These are phyloP conservation scores for Diachrysia chrysitis DNA, from an alignment of 2,888 invertebrate species.

Conservation along the genomic window DNA sequence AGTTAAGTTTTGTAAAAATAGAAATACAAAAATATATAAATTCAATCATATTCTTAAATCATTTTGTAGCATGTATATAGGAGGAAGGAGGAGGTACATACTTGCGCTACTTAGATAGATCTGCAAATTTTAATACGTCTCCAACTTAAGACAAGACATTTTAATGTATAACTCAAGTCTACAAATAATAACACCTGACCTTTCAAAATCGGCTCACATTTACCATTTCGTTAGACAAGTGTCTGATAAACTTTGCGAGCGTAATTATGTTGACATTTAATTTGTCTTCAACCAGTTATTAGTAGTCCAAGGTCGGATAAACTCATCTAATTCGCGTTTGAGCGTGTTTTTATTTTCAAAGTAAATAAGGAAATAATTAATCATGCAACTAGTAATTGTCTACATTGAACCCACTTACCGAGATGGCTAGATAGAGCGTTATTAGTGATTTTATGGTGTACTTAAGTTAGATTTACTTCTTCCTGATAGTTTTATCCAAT, in stretches of 20 bases:
- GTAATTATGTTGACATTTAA: slow-evolving; percentile 50
- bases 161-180: neutral
- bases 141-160: neutral
- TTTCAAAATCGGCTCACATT: slow-evolving; percentile 10
- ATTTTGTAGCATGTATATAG: neutral
- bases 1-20: too few relatives aligned
- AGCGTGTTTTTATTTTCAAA: slow-evolving; percentile 56
- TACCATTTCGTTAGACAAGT: slow-evolving; percentile 22
- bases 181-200: slow-evolving; percentile 8
- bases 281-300: slow-evolving; percentile 57
- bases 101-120: neutral
- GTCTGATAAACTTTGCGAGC: slow-evolving; percentile 23
- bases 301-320: slow-evolving; percentile 44
- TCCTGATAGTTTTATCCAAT: slow-evolving; percentile 50
- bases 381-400: slow-evolving; percentile 58
- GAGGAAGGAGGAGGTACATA: too few relatives aligned
- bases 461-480: slow-evolving; percentile 60
- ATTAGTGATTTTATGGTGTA: slow-evolving; percentile 62
- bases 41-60: too few relatives aligned
- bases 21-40: too few relatives aligned
- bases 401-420: slow-evolving; percentile 53
- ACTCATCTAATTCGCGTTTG: slow-evolving; percentile 55
- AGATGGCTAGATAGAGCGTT: slow-evolving; percentile 51
- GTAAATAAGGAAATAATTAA: slow-evolving; percentile 65
- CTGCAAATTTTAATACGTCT: slow-evolving; percentile 1